A percentile compares a stretch with the other conserved stretches of the same genome.
These are phyloP conservation scores for Enteromius afrohamiltoni DNA, from an alignment of 2,797 vertebrate genomes.

Conservation along the genomic window DNA sequence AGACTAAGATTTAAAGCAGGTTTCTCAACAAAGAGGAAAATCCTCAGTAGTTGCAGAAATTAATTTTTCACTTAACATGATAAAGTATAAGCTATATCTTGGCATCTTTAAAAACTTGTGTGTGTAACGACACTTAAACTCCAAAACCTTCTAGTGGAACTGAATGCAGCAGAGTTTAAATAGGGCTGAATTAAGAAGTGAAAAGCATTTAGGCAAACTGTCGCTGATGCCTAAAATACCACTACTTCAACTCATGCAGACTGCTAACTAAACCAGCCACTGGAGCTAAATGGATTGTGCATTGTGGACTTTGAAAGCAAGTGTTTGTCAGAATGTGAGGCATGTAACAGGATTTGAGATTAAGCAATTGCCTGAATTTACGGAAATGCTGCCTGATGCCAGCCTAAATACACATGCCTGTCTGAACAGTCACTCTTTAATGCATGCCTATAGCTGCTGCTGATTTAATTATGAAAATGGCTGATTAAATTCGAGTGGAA, in stretches of 20 bases:
- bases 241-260: background rate
- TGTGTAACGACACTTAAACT: background rate
- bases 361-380: conserved; percentile 16
- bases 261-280: background rate
- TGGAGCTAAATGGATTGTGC: background rate
- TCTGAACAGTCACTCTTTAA: background rate
- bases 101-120: background rate
- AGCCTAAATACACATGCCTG: conserved; percentile 15
- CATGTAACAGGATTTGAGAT: conserved; percentile 39
- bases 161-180: background rate
- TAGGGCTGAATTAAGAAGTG: background rate
- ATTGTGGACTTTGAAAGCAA: conserved; percentile 39
- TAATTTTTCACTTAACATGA: background rate
- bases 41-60: background rate
- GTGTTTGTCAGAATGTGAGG: conserved; percentile 21
- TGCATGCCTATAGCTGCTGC: background rate
- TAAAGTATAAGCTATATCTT: too few species aligned
- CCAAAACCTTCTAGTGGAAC: background rate
- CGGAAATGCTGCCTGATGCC: conserved; percentile 25
- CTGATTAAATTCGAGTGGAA: conserved; percentile 26
- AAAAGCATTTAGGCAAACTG: background rate
- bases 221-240: conserved; percentile 5
- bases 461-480: background rate
- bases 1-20: background rate
- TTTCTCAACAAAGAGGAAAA: background rate